Base-by-base conservation (phyloP, 2,797 vertebrate genomes). In the Adrianichthys oophorus region DNA sequence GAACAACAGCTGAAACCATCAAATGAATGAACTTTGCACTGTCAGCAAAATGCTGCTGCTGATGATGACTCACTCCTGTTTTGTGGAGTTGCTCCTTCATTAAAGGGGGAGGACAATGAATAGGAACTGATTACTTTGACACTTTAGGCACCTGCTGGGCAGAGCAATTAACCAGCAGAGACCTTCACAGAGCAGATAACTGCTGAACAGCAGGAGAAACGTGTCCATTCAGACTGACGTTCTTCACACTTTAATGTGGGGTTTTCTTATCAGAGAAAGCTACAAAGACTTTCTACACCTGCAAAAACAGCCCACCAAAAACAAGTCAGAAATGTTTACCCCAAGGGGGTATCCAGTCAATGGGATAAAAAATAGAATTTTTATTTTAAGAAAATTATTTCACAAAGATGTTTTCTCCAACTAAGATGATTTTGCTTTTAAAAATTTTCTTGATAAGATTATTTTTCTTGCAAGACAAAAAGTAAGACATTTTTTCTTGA, bases 21-120 rank as follows among this genome's bases (percentile, higher is more conserved):
- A 12, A 3, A 37, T 37, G 48, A 54, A 60, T 41, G 3, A 17
- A n/a, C 42, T 47, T 21, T 14, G 12, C 45, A 23, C 1, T 5
- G 12, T 47, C 17, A 43, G 4, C 0, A 1, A 37, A 12, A 52
- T 4, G 1, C 41, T 16, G 1, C 41, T 16, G 65, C 16, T 2
- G 51, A 51, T 4, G 19, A 26, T 67, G 61, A 74, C 42, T 79
- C 59, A 76, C 7, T 42, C 53, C 5, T 78, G 52, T 51, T 64
- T 70, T 59, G 46, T 24, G 17, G 61, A 62, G 43, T 56, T 48
- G 19, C 42, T 48, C 7, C 48, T 68, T 67, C 41, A 10, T 41
- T 19, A 42, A 54, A 55, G 54, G 46, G 47, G 59, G 44, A 41
- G 63, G 63, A 66, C 68, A 74, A 72, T 75, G 70, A 43, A 71